phyloP scores from a whole-genome alignment of 2,888 invertebrate genomes.

The Dryadula phaetusa region DNA sequence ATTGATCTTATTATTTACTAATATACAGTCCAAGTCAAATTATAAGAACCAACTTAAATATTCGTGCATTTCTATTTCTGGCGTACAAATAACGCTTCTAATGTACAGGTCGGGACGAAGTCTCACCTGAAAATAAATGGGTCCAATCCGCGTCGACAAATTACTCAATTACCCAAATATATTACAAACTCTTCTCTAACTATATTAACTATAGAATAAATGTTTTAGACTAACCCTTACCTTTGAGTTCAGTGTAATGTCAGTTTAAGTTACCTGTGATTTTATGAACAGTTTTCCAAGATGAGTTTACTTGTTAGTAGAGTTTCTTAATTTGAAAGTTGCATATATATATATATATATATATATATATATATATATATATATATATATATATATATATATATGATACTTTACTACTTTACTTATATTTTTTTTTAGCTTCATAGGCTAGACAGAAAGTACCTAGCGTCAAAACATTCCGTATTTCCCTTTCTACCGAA shows the following conservation, averaged over 20 bases:
- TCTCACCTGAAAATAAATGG: constrained; percentile 66
- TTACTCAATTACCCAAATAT: constrained; percentile 73
- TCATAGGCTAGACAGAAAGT: no score
- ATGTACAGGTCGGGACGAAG: constrained; percentile 26
- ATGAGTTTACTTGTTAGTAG: not conserved
- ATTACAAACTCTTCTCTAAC: constrained; percentile 62
- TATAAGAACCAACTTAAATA: not conserved
- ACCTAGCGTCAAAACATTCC: no score
- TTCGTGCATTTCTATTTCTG: constrained; percentile 1
- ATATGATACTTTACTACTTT: no score
- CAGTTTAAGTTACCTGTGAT: not conserved
- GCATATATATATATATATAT: no score
- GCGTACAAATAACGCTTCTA: constrained; percentile 19
- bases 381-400: no score
- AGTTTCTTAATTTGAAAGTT: no score
- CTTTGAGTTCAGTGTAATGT: not conserved
- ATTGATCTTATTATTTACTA: no score
- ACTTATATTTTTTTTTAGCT: no score
- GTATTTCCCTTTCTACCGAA: no score
- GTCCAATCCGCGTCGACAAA: constrained; percentile 67
- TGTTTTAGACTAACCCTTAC: constrained; percentile 18
- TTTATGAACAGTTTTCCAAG: not conserved
- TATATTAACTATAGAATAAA: constrained; percentile 34
- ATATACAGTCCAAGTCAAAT: not conserved
- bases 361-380: no score